Percentiles rank a stretch among this genome's conserved stretches.
Evolutionary conservation across 2,113 vertebrate species (phyloP).

Genomic region (Atherinomorus stipes): DNA sequence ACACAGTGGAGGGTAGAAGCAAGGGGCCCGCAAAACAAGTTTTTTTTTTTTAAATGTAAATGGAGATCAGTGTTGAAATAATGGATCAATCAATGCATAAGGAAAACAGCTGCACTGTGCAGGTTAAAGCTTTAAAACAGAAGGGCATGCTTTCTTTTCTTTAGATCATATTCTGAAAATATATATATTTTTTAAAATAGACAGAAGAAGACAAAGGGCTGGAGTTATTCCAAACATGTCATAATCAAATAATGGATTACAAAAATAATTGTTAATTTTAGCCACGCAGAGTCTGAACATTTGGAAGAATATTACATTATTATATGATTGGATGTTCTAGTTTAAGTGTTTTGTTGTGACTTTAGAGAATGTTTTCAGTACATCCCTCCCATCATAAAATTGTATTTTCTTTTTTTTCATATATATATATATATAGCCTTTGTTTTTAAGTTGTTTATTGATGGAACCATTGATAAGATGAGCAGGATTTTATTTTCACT

Average conservation of each 20-base stretch:
- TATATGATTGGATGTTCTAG: not conserved
- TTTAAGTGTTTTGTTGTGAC: slow-evolving; percentile 14
- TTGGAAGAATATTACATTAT: slow-evolving; percentile 2
- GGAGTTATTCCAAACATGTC: slow-evolving; percentile 1
- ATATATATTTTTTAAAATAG: not conserved
- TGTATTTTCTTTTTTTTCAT: slow-evolving; percentile 22
- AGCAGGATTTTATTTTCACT: slow-evolving; percentile 33
- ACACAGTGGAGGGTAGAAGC: slow-evolving; percentile 24
- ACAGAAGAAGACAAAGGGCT: not conserved
- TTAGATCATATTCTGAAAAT: not conserved
- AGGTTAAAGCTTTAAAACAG: not conserved
- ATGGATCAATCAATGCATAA: not conserved
- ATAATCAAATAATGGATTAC: slow-evolving; percentile 3
- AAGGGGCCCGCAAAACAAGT: slow-evolving; percentile 14
- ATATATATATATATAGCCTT: too few relatives aligned
- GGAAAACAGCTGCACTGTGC: not conserved
- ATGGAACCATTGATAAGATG: slow-evolving; percentile 41
- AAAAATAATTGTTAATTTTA: not conserved
- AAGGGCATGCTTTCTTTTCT: not conserved
- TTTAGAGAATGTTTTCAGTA: slow-evolving; percentile 14
- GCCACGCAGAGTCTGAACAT: not conserved
- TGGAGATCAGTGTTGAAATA: not conserved
- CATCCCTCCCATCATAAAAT: slow-evolving; percentile 16
- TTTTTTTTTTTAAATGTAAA: slow-evolving; percentile 10
- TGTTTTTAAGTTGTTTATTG: slow-evolving; percentile 49